Evolutionary conservation across 2,113 vertebrate species (phyloP), one percentile per base, ranked within the genome.

Genomic region (Nannobrachium achirus): DNA sequence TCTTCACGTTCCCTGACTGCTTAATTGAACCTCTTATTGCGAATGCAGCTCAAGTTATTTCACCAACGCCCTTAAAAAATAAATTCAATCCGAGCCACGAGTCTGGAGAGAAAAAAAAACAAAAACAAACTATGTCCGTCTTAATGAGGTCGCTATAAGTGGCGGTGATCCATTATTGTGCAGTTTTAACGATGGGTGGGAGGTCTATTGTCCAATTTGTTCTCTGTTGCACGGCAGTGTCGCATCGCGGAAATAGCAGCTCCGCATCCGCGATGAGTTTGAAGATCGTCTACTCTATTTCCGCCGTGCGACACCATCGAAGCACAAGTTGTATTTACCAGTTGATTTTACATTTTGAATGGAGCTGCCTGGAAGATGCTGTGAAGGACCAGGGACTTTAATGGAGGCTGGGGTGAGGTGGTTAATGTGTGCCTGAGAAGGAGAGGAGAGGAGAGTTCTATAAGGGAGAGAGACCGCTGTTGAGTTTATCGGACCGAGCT

Each of bases 11-110:
- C 63, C 45, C 33, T 20, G 20, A 59, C 18, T 70, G 67, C 51
- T 79, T 87, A 81, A 79, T 81, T 77, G 66, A 79, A 62, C 56
- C 62, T 61, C 58, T 79, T 71, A 20, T 50, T 66, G 46, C 44
- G 67, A 80, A 61, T 48, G 69, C 33, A 70, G 46, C 38, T 33
- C 16, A 50, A 71, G 18, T 69, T 72, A 71, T 73, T 83, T 66
- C 39, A 66, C 81, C 59, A 75, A 71, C 66, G 65, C 78, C 51
- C 13, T 4, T 25, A 64, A 75, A 73, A 33, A 33, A 33, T 33
- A 33, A 3, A 73, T 57, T 13, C 69, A 71, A 73, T 81, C 77
- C 66, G 60, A 39, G 65, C 60, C 71, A 46, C 78, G 69, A 66
- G 72, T 65, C 49, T 66, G 42, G 19, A 76, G 6, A 33, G 25